These are phyloP conservation scores for Sebastolobus altivelis DNA, from an alignment of 2,797 vertebrate genomes.

Conservation along the genomic window DNA sequence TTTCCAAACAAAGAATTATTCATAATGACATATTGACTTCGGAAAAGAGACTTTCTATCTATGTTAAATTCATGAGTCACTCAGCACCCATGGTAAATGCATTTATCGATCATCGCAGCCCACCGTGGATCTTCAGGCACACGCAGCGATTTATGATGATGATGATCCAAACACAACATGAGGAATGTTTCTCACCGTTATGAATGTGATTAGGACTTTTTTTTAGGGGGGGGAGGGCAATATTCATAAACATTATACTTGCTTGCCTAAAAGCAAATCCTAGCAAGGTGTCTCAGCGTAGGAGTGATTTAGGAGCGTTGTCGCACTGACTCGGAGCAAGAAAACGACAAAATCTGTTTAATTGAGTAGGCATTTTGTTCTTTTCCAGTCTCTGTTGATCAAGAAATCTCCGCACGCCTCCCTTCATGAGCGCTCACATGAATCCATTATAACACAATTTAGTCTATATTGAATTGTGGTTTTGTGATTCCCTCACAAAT, in stretches of 20 bases:
- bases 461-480: slow-evolving; percentile 19
- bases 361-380: slow-evolving; percentile 11
- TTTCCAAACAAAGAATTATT: slow-evolving; percentile 57
- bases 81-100: slow-evolving; percentile 54
- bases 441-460: slow-evolving; percentile 38
- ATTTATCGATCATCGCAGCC: slow-evolving; percentile 51
- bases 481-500: slow-evolving; percentile 28
- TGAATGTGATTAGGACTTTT: slow-evolving; percentile 29
- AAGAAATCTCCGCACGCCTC: slow-evolving; percentile 13
- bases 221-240: background rate
- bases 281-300: background rate
- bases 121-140: slow-evolving; percentile 39
- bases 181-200: slow-evolving; percentile 26
- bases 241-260: background rate
- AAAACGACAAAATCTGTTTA: background rate
- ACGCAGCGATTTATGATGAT: slow-evolving; percentile 19
- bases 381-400: slow-evolving; percentile 36
- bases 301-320: background rate
- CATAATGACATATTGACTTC: slow-evolving; percentile 61
- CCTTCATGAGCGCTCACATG: slow-evolving; percentile 16
- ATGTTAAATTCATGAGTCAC: slow-evolving; percentile 68
- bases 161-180: slow-evolving; percentile 26
- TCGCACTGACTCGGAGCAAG: background rate
- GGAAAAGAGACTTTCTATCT: slow-evolving; percentile 48
- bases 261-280: background rate